Evolutionary conservation across 2,113 vertebrate genomes (phyloP).

Genomic region (Daubentonia madagascariensis): DNA sequence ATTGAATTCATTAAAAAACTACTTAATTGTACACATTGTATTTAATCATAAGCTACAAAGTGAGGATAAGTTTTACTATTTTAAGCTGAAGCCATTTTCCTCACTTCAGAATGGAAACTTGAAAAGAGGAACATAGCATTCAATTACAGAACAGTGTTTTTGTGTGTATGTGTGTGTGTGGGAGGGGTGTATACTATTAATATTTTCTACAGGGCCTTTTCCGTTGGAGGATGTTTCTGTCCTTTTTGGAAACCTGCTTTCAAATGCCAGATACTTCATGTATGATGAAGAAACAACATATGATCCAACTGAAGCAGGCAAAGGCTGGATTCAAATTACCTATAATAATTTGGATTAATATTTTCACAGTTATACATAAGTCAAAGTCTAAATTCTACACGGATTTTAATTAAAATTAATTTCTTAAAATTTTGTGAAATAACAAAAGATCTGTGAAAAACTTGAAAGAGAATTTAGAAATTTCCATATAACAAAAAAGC

Average conservation of each 20-base stretch:
- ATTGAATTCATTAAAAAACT: neutral
- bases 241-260: neutral
- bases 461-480: neutral
- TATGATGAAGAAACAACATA: neutral
- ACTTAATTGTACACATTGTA: neutral
- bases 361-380: neutral
- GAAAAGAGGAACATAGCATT: neutral
- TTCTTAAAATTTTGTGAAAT: neutral
- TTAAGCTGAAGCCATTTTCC: neutral
- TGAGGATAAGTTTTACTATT: neutral
- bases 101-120: neutral
- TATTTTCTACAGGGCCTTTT: neutral
- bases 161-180: neutral
- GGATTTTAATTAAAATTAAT: neutral
- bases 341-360: neutral
- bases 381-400: neutral
- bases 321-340: neutral
- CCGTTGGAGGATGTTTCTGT: neutral
- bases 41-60: neutral
- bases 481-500: neutral
- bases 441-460: neutral
- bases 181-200: neutral
- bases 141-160: neutral
- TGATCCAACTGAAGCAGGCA: neutral
- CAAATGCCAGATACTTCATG: neutral